Evolutionary conservation across 2,113 vertebrate species (phyloP).

Genomic region (Carassius gibelio): DNA sequence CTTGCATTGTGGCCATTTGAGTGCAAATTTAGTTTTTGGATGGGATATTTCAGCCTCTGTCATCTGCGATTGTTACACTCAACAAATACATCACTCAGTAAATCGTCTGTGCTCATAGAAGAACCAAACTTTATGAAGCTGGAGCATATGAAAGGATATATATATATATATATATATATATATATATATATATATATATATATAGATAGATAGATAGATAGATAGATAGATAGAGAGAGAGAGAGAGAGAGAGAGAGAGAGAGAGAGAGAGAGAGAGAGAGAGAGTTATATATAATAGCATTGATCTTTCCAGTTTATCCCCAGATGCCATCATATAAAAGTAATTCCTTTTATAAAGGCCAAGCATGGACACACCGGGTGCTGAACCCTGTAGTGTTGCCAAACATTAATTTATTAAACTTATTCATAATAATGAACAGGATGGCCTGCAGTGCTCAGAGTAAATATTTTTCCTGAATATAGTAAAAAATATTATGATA

Average conservation of each 20-base stretch:
- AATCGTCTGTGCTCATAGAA: slow-evolving; percentile 1
- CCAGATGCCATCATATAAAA: slow-evolving; percentile 13
- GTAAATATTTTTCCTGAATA: slow-evolving; percentile 10
- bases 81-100: background rate
- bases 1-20: background rate
- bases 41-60: slow-evolving; percentile 12
- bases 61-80: slow-evolving; percentile 12
- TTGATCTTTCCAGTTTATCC: background rate
- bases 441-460: background rate
- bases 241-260: too few relatives aligned
- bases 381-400: background rate
- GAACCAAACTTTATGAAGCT: background rate
- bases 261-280: too few relatives aligned
- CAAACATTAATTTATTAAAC: slow-evolving; percentile 18
- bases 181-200: too few relatives aligned
- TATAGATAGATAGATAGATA: too few relatives aligned
- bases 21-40: background rate
- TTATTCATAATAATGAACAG: background rate
- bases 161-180: too few relatives aligned
- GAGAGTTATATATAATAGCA: background rate
- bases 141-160: background rate
- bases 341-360: slow-evolving; percentile 10
- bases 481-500: slow-evolving; percentile 11
- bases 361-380: background rate
- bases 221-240: too few relatives aligned